phyloP scores from a whole-genome alignment of 2,888 invertebrate species.

The Blastobasis lacticolella region DNA sequence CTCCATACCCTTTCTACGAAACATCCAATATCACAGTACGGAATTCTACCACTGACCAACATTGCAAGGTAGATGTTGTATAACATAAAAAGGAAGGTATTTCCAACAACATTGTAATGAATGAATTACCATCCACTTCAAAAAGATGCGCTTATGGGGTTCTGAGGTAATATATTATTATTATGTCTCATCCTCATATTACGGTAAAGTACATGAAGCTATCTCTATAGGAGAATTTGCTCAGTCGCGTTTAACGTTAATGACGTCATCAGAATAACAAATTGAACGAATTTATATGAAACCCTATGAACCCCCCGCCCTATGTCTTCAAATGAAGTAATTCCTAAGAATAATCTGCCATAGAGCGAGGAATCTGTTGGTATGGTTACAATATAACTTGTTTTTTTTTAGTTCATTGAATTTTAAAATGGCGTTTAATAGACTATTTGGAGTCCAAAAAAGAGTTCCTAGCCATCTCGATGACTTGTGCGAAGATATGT shows the following conservation, averaged over 20 bases:
- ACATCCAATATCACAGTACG: no score
- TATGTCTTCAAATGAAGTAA: constrained; percentile 56
- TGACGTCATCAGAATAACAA: constrained; percentile 50
- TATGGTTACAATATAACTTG: not conserved
- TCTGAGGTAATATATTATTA: no score
- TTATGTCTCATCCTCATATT: no score
- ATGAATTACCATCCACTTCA: no score
- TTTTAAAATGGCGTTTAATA: not conserved
- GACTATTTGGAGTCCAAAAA: no score
- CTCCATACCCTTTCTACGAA: no score
- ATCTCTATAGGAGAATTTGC: constrained; percentile 22
- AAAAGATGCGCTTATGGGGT: no score
- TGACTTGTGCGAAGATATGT: no score
- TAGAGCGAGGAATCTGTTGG: constrained; percentile 12
- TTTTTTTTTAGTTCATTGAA: not conserved
- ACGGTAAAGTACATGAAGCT: not conserved
- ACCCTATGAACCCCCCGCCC: constrained; percentile 44
- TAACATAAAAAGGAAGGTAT: not conserved
- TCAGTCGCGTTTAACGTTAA: constrained; percentile 41
- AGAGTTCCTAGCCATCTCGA: no score
- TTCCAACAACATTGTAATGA: no score
- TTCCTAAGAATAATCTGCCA: constrained; percentile 48
- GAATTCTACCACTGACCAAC: no score
- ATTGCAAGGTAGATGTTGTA: not conserved
- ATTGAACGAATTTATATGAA: constrained; percentile 50